These are phyloP conservation scores for Acanthiza pusilla DNA, from an alignment of 2,797 vertebrate species.

Conservation along the genomic window DNA sequence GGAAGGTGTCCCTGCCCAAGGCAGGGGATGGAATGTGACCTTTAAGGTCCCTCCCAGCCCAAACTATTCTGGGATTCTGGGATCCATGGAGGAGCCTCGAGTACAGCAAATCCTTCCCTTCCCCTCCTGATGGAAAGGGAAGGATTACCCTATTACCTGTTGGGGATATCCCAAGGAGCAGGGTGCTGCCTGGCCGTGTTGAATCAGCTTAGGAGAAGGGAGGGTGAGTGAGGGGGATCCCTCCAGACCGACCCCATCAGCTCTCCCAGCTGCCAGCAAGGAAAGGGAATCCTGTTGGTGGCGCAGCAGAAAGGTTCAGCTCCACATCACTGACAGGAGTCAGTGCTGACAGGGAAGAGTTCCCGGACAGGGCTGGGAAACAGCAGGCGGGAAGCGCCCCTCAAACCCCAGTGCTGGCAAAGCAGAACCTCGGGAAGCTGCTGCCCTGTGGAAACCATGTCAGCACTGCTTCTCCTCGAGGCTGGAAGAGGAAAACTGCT, in stretches of 20 bases:
- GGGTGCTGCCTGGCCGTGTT: neutral
- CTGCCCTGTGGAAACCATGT: neutral
- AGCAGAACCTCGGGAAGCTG: neutral
- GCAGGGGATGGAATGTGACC: neutral
- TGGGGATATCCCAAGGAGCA: neutral
- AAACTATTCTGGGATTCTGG: neutral
- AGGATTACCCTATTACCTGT: neutral
- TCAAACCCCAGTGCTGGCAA: neutral
- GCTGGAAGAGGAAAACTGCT: neutral
- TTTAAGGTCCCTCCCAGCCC: neutral
- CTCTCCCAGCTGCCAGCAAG: neutral
- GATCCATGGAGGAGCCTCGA: neutral
- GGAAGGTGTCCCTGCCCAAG: neutral
- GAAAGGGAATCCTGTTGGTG: neutral
- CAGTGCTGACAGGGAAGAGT: neutral
- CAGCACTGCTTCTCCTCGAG: neutral
- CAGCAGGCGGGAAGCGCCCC: neutral
- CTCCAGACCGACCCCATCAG: neutral
- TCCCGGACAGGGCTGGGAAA: neutral
- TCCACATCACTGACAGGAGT: neutral
- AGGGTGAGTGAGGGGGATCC: neutral
- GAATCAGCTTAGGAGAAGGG: neutral
- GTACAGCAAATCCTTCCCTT: neutral
- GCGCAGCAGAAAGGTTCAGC: neutral
- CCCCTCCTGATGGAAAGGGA: neutral